These are phyloP conservation scores for Melanotaenia maccullochi DNA, from an alignment of 2,797 vertebrate genomes.

Conservation along the genomic window DNA sequence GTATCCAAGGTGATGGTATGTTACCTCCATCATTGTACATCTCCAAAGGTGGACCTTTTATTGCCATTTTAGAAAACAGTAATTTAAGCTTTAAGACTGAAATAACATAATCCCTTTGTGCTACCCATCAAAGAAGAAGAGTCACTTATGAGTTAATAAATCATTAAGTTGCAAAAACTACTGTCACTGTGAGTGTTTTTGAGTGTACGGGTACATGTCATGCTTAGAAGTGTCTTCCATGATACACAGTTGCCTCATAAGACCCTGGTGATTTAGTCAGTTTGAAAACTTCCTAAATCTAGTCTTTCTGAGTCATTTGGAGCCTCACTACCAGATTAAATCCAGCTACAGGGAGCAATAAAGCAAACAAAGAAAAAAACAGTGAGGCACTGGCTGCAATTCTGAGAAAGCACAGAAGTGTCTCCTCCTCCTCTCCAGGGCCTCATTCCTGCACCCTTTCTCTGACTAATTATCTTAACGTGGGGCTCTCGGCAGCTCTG, in stretches of 20 bases:
- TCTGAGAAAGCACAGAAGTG: constrained; percentile 35
- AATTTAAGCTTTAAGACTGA: background rate
- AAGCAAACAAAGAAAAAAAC: constrained; percentile 14
- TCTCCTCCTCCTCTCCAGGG: constrained; percentile 46
- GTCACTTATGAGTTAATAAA: background rate
- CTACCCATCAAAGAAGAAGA: background rate
- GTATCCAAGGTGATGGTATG: too few relatives aligned
- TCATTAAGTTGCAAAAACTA: background rate
- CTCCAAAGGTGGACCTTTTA: background rate
- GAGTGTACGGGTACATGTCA: background rate
- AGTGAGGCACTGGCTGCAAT: constrained; percentile 26
- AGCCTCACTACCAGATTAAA: constrained; percentile 1
- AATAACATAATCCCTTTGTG: background rate
- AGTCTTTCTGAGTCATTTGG: background rate
- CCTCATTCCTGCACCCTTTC: constrained; percentile 54
- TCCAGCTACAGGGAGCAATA: constrained; percentile 32
- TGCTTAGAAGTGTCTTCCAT: background rate
- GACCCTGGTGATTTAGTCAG: constrained; percentile 16
- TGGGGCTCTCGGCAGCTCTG: constrained; percentile 51
- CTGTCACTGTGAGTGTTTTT: background rate
- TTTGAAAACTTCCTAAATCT: constrained; percentile 2
- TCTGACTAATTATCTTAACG: constrained; percentile 71
- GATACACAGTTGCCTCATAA: constrained; percentile 4
- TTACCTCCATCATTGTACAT: too few relatives aligned
- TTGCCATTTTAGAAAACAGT: background rate